Evolutionary conservation across 2,888 invertebrate species (phyloP).

Genomic region (Apantesis nais): DNA sequence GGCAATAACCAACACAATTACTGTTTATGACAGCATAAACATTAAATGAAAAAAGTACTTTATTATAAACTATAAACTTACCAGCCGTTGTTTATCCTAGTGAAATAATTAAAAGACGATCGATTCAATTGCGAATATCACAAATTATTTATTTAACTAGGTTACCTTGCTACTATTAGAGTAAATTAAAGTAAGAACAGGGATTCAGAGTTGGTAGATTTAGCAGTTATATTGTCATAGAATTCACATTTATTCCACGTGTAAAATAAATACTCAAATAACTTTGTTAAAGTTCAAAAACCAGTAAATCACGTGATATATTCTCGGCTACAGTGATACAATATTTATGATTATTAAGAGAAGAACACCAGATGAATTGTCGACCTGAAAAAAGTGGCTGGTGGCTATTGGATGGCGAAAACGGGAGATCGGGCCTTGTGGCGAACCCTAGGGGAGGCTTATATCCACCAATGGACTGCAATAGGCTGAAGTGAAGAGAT

Average conservation of each 20-base stretch:
- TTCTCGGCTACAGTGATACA: no score
- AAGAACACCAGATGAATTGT: no score
- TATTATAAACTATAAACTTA: neutral
- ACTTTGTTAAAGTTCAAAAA: neutral
- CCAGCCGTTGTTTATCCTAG: neutral
- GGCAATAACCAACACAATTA: conserved; percentile 10
- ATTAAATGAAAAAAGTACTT: conserved; percentile 2
- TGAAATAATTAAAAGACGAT: neutral
- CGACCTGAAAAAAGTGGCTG: no score
- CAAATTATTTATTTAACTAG: neutral
- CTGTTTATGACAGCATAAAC: conserved; percentile 17
- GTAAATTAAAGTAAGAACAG: neutral
- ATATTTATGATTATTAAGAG: no score
- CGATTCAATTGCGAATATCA: neutral
- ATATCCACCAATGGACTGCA: no score
- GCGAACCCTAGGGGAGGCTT: no score
- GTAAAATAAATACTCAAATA: neutral
- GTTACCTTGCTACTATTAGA: neutral
- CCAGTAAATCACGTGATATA: no score
- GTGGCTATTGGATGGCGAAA: no score
- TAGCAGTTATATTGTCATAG: neutral
- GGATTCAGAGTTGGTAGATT: neutral
- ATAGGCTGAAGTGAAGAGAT: no score
- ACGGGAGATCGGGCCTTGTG: no score
- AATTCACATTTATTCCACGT: neutral